Evolutionary conservation across 1,140 invertebrate species (phyloP), one percentile per base, ranked within the genome.

Genomic region (Atta colombica): DNA sequence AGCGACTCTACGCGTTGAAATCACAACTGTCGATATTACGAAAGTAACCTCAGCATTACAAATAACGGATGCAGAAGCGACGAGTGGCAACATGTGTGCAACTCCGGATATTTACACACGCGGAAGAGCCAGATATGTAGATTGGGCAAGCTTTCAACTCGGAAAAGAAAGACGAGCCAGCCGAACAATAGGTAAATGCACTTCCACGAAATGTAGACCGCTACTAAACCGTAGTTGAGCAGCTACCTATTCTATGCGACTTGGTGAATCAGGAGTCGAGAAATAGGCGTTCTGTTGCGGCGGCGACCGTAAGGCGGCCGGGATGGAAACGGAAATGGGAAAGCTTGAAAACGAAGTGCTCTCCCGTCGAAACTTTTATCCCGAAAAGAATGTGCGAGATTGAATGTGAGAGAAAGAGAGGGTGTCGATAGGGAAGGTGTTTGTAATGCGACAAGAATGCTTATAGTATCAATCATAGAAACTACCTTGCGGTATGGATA

Each of bases 101-200:
- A 45, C 16, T 6, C 53, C 25, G 58, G 53, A 25, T 81, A 90
- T 90, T 85, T 88, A 90, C 89, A 66, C 63, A 35, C 18, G 39
- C 7, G 39, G 8, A 8, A 45, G 39, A 72, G 61, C 31, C 49
- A 84, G 72, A 82, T 86, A 85, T 74, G 71, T 78, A 88, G 81
- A 90, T 90, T 85, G 88, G 71, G 58, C 58, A 63, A 7, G 71
- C 77, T 88, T 86, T 90, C 81, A 82, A 90, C 77, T 88, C 75
- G 28, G 31, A 51, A 69, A 71, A 78, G 89, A 90, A 90, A 91
- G 88, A 90, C 66, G 89, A 90, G 58, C 71, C 55, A 51, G 31
- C 35, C 55, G 77, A 90, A 90, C 88, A 90, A 90, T 90, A 85
- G 86, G 80, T 88, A 90, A 90, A 90, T 90, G 89, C 88, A 90